Conservation (phyloP, 2,797 vertebrate genomes). For the Trematomus bernacchii region DNA sequence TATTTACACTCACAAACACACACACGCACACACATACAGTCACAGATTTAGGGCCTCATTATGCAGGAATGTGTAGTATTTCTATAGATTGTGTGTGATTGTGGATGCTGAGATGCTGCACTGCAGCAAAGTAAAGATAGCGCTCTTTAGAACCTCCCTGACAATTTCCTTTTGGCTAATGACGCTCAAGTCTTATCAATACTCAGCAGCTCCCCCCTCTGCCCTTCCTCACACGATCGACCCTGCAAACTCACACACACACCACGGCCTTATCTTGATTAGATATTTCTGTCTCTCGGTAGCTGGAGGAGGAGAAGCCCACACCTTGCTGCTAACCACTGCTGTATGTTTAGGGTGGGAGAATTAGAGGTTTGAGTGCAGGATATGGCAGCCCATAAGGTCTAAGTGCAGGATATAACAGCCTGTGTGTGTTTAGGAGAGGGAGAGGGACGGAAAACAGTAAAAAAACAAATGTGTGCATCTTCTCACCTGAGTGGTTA, state of each 20-base stretch:
- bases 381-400: conserved; percentile 79
- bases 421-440: conserved; percentile 68
- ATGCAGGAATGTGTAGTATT: conserved; percentile 97
- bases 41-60: conserved; percentile 81
- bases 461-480: conserved; percentile 53
- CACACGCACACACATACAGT: conserved; percentile 34
- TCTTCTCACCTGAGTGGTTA: conserved; percentile 59
- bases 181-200: conserved; percentile 71
- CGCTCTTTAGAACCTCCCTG: conserved; percentile 77
- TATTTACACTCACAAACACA: conserved; percentile 61
- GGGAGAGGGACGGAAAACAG: conserved; percentile 55
- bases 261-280: conserved; percentile 50
- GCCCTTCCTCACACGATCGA: conserved; percentile 53
- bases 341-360: conserved; percentile 75
- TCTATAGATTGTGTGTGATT: conserved; percentile 90
- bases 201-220: conserved; percentile 41
- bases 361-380: conserved; percentile 79
- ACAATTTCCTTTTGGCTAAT: conserved; percentile 79
- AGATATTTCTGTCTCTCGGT: conserved; percentile 19
- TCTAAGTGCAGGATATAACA: conserved; percentile 77
- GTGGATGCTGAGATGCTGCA: conserved; percentile 90
- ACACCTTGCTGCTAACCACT: conserved; percentile 53
- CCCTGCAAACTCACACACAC: conserved; percentile 64
- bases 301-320: background rate
- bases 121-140: conserved; percentile 76